Conservation (phyloP, 2,797 vertebrate genomes). For the Myripristis murdjan region DNA sequence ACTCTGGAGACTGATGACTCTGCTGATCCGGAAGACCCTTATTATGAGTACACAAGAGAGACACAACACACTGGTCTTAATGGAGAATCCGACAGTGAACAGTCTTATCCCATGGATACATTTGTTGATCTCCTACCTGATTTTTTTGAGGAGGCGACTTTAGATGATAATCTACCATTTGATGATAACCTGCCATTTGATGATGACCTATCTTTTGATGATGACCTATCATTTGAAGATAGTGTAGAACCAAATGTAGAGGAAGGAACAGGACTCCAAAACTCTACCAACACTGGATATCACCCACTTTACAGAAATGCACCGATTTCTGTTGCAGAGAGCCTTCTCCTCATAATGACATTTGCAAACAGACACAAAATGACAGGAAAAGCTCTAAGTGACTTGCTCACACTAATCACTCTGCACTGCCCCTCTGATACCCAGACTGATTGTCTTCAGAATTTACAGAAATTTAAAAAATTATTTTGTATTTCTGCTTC, state of each 20-base stretch:
- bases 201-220: too few relatives aligned
- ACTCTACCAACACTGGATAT: too few relatives aligned
- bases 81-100: constrained; percentile 30
- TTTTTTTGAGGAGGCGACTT: constrained; percentile 34
- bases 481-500: constrained; percentile 21
- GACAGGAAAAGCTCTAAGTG: constrained; percentile 44
- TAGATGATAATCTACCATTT: constrained; percentile 19
- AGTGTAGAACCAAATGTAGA: constrained; percentile 30
- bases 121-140: constrained; percentile 25
- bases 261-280: constrained; percentile 24
- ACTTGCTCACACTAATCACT: constrained; percentile 35
- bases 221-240: constrained; percentile 38
- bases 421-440: constrained; percentile 34
- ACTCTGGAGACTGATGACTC: too few relatives aligned
- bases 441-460: constrained; percentile 31
- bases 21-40: too few relatives aligned
- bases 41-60: constrained; percentile 36
- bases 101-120: constrained; percentile 25
- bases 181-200: constrained; percentile 23
- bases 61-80: constrained; percentile 24
- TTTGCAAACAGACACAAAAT: constrained; percentile 49
- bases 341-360: constrained; percentile 41
- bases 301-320: constrained; percentile 27
- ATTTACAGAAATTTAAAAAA: constrained; percentile 32
- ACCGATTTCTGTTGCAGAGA: constrained; percentile 41